These are phyloP conservation scores for Patella depressa DNA, from an alignment of 2,888 invertebrate genomes.

Conservation along the genomic window DNA sequence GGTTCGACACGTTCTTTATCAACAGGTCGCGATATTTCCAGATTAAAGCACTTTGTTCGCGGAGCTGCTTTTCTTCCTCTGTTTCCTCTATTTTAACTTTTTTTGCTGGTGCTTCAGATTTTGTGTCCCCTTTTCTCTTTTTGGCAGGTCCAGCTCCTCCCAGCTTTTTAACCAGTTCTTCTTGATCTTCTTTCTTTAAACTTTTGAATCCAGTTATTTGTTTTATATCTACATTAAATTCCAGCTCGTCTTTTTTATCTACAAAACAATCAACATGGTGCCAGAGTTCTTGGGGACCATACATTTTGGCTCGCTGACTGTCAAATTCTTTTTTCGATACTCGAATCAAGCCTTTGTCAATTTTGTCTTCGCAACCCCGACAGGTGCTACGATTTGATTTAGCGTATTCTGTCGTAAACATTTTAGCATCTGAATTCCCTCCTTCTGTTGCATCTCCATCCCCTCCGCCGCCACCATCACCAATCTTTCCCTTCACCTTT, in stretches of 20 bases:
- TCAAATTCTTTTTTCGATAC: slow-evolving; percentile 89
- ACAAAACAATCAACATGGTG: slow-evolving; percentile 93
- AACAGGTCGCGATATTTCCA: slow-evolving; percentile 80
- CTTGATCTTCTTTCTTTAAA: slow-evolving; percentile 77
- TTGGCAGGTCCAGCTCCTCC: slow-evolving; percentile 47
- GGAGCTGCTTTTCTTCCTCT: slow-evolving; percentile 61
- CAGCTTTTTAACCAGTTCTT: slow-evolving; percentile 59
- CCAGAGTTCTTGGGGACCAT: slow-evolving; percentile 89
- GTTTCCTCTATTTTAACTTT: slow-evolving; percentile 63
- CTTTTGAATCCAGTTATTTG: slow-evolving; percentile 83
- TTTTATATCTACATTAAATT: slow-evolving; percentile 74
- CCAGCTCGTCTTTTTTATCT: slow-evolving; percentile 80
- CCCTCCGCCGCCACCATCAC: slow-evolving; percentile 47
- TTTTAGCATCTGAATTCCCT: slow-evolving; percentile 51
- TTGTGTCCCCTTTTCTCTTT: slow-evolving; percentile 56
- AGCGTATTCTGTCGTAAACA: slow-evolving; percentile 82
- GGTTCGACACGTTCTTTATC: slow-evolving; percentile 76
- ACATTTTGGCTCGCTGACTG: slow-evolving; percentile 83
- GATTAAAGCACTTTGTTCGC: slow-evolving; percentile 82
- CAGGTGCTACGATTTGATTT: slow-evolving; percentile 87
- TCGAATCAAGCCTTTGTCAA: slow-evolving; percentile 83
- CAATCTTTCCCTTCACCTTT: slow-evolving; percentile 76
- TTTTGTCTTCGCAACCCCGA: slow-evolving; percentile 87
- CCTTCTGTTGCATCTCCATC: slow-evolving; percentile 29
- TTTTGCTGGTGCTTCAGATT: slow-evolving; percentile 42